Base-by-base conservation (phyloP, 2,797 vertebrate species). In the Scleropages formosus region DNA sequence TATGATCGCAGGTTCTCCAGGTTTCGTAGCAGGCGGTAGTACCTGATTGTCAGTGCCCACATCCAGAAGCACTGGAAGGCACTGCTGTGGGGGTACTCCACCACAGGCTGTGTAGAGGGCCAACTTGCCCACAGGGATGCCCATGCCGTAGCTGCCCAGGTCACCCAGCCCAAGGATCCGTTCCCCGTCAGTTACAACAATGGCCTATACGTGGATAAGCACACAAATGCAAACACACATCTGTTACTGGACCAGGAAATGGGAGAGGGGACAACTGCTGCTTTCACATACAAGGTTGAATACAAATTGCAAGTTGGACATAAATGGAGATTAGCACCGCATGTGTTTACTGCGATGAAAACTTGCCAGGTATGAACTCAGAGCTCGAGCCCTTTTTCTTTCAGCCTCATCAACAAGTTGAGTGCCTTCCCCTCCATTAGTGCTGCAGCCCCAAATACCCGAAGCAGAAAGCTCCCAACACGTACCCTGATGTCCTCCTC, bases 401-500 rank as follows among this genome's bases (percentile, higher is more conserved):
- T 18, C 9, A 56, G 53, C 53, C 18, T 12, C 39, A 31, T 39
- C 31, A 39, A 39, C 31, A 39, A 39, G 31, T 39, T 39, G 39
- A 39, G 31, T 39, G 2, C 13, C n/a, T 53, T 56, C 13, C n/a
- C 18, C 63, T 31, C 51, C 64, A 66, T 27, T 46, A 22, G 13
- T 22, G 27, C n/a, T 31, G 24, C 51, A n/a, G 24, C 46, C 46
- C 20, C 59, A n/a, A n/a, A n/a, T 59, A 8, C 39, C 44, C 44
- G 31, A 18, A 51, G n/a, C 26, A 16, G n/a, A 31, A 24, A 22
- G 75, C 26, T 39, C 15, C 15, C 62, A 9, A 77, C 31, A 39
- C 81, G 20, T 90, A 98, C 98, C 95, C 98, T 98, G 82, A 99
- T 95, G 84, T 96, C 76, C 70, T 98, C 94, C 87, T 95, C 95